Conservation (phyloP, 2,888 invertebrate genomes). For the Brachycybe producta region DNA sequence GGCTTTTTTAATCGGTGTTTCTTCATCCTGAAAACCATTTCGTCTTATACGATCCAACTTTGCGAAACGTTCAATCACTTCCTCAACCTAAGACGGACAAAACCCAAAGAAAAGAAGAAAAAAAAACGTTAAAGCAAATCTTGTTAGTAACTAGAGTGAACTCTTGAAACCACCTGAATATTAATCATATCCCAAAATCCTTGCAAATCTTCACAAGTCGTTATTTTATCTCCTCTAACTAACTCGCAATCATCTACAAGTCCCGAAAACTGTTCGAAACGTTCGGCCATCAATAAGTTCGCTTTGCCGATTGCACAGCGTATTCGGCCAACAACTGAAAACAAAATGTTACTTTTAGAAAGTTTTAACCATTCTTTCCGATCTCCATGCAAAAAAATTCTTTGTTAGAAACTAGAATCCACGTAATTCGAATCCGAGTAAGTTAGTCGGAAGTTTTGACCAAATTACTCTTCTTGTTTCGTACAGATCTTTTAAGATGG, state of each 20-base stretch:
- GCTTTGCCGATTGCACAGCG: constrained; percentile 34
- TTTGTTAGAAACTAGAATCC: no score
- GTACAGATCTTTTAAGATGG: no score
- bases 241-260: constrained; percentile 37
- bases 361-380: not conserved
- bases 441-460: no score
- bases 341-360: not conserved
- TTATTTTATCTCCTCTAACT: constrained; percentile 33
- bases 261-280: constrained; percentile 37
- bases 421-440: no score
- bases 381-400: no score
- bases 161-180: constrained; percentile 35
- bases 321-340: constrained; percentile 33
- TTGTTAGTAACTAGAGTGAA: not conserved
- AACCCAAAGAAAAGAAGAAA: not conserved
- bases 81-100: constrained; percentile 9
- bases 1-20: not conserved
- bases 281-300: constrained; percentile 34
- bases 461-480: no score
- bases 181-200: constrained; percentile 41
- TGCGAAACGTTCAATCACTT: constrained; percentile 2
- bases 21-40: not conserved
- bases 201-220: constrained; percentile 34
- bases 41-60: not conserved
- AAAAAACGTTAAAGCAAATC: not conserved